phyloP scores from a whole-genome alignment of 64 coral and sea anemone genomes.

The Pocillopora verrucosa region DNA sequence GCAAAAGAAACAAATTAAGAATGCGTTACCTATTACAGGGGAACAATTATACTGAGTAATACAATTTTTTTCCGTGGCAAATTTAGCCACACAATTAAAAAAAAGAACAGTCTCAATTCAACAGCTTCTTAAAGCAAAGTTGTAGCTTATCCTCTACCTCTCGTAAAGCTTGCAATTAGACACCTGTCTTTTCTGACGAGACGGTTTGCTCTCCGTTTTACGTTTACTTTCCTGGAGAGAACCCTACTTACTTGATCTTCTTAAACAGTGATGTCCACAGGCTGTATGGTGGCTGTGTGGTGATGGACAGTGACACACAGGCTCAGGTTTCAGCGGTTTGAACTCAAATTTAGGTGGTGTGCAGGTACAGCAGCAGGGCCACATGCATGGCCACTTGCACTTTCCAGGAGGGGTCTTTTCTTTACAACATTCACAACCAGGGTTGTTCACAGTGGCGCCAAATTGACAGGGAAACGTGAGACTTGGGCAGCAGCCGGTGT shows the following conservation, averaged over 20 bases:
- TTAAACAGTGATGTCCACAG: slow-evolving; percentile 38
- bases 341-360: slow-evolving; percentile 74
- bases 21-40: not conserved
- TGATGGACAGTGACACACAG: slow-evolving; percentile 68
- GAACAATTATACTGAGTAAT: not conserved
- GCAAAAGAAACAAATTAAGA: not conserved
- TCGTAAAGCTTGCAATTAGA: too few relatives aligned
- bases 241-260: slow-evolving; percentile 38
- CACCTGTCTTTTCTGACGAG: too few relatives aligned
- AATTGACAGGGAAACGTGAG: slow-evolving; percentile 70
- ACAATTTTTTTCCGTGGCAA: not conserved
- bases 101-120: too few relatives aligned
- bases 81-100: too few relatives aligned
- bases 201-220: not conserved
- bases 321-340: slow-evolving; percentile 67
- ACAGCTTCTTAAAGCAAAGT: too few relatives aligned
- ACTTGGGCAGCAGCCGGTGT: slow-evolving; percentile 37
- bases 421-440: slow-evolving; percentile 61
- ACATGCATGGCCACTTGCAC: slow-evolving; percentile 80
- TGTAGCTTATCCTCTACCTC: too few relatives aligned
- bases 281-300: slow-evolving; percentile 42
- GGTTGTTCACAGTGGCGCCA: slow-evolving; percentile 67
- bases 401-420: slow-evolving; percentile 61
- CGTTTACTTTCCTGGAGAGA: not conserved
- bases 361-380: slow-evolving; percentile 73